Percentiles rank a stretch among this genome's conserved stretches.
Conservation (phyloP, 2,113 vertebrate genomes). For the Otus sunia region DNA sequence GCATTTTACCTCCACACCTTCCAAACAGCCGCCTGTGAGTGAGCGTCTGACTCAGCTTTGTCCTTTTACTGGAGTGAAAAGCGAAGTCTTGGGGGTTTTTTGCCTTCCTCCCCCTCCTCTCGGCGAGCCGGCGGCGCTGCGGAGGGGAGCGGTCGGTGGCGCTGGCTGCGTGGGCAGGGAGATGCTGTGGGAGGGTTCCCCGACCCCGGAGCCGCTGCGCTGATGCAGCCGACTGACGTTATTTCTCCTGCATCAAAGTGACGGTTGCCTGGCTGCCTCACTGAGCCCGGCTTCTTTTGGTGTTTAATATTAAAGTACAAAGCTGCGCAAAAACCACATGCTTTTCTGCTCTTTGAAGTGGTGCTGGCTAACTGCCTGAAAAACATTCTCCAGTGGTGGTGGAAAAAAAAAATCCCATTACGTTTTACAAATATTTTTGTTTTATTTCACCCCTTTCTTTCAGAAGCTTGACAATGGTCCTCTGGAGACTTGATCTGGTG, state of each 20-base stretch:
- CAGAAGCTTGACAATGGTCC: not conserved
- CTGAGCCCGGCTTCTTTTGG: not conserved
- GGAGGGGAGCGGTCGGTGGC: not conserved
- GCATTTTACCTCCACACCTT: not conserved
- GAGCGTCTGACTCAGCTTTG: not conserved
- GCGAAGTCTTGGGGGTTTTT: not conserved
- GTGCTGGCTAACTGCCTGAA: not conserved
- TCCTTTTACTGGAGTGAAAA: not conserved
- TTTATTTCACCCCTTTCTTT: not conserved
- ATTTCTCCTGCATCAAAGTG: not conserved
- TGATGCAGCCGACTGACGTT: conserved; percentile 2
- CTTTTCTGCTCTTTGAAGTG: not conserved
- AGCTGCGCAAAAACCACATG: not conserved
- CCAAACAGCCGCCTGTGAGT: not conserved
- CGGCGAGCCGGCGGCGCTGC: not conserved
- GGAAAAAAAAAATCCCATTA: not conserved
- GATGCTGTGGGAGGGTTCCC: conserved; percentile 14
- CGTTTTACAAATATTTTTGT: not conserved
- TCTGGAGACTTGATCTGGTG: not conserved
- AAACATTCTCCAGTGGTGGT: not conserved
- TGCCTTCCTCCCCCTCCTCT: not conserved
- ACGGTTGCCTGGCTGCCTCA: not conserved
- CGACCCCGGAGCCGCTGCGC: not conserved
- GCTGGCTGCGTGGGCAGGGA: not conserved
- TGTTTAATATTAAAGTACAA: not conserved